Evolutionary conservation across 2,888 invertebrate species (phyloP), one percentile per base, ranked within the genome.

Genomic region (Allacma fusca): DNA sequence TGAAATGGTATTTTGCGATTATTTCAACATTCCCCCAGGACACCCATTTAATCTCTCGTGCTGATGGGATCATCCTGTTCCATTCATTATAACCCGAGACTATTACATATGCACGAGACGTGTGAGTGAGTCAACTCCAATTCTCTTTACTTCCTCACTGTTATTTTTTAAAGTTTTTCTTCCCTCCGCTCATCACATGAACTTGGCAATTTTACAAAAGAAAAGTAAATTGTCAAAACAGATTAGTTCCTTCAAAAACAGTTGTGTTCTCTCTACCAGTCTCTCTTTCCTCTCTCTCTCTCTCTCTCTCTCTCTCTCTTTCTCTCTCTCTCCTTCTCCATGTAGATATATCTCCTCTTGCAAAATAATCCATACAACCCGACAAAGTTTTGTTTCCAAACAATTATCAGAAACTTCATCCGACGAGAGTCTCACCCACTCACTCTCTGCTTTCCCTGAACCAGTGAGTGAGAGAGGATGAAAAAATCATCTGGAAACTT

Each of bases 1-100:
- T 78, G 76, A 80, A 81, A 82, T 83, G 82, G 81, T 81, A 82
- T 83, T 82, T 83, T 83, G 83, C 82, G 83, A 83, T 83, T 83
- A 82, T 83, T 83, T 82, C 82, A 82, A 81, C 81, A 81, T 83
- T 82, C 82, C 83, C 82, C 81, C 80, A 81, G 83, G 83, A 83
- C 81, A 82, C 80, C 81, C 83, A 82, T 83, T 82, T 83, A 83
- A 83, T 83, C 83, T 83, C 78, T 76, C 79, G 79, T 80, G 78
- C 80, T 81, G 78, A 80, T 81, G 80, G 81, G 79, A 81, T 81
- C 79, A 81, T 81, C 81, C 81, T 76, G 76, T 76, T 74, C 68
- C 75, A 73, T 80, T 81, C 79, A 79, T 80, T 80, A 81, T 79
- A 80, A 75, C 62, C 26, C 59, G 57, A 59, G 57, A 50, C 43